Evolutionary conservation across 2,888 invertebrate species (phyloP).

Genomic region (Spialia ferax): DNA sequence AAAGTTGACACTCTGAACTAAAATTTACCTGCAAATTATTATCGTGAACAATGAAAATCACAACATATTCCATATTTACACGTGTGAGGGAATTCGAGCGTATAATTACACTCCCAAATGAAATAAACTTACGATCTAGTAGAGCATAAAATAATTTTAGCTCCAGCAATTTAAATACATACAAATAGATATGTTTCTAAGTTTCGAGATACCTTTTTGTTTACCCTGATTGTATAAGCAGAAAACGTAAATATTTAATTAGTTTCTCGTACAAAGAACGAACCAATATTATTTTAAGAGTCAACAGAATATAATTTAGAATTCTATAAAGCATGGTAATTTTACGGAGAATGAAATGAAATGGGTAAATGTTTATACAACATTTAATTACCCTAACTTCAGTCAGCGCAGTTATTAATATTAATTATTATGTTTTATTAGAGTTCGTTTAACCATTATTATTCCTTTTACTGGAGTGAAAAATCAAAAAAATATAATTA

Average conservation of each 20-base stretch:
- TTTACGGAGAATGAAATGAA: constrained; percentile 30
- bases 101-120: neutral
- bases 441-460: neutral
- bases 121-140: neutral
- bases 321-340: constrained; percentile 24
- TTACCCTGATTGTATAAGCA: constrained; percentile 1
- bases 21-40: too few species aligned
- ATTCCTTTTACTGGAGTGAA: neutral
- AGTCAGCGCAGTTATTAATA: constrained; percentile 8
- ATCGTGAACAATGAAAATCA: neutral
- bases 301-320: constrained; percentile 31
- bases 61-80: neutral
- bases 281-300: constrained; percentile 29
- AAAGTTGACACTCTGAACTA: too few species aligned
- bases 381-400: constrained; percentile 33
- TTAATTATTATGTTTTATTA: neutral
- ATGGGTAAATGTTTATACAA: constrained; percentile 25
- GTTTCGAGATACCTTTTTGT: neutral
- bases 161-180: neutral
- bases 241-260: constrained; percentile 10
- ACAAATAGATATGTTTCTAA: neutral
- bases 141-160: constrained; percentile 1
- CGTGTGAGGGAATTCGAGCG: neutral
- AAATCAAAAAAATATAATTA: neutral
- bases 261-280: constrained; percentile 19